Evolutionary conservation across 2,113 vertebrate species (phyloP).

Genomic region (Motacilla tschutschensis): DNA sequence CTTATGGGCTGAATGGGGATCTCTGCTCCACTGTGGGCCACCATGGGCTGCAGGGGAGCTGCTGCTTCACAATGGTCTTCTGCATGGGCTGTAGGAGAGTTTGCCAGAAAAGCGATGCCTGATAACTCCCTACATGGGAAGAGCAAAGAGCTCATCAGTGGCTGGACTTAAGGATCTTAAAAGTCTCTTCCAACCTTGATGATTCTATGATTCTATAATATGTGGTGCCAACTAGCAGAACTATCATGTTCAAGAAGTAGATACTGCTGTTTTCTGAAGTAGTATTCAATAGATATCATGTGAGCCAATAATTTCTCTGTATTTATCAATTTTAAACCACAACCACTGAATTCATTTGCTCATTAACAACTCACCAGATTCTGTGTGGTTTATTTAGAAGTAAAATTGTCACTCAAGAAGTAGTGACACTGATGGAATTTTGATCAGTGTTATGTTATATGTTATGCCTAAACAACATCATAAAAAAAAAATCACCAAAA

Average conservation of each 20-base stretch:
- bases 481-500: neutral
- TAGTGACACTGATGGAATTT: neutral
- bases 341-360: neutral
- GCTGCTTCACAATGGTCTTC: neutral
- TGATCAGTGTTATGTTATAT: neutral
- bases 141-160: neutral
- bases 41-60: neutral
- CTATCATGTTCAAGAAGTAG: neutral
- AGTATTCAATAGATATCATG: neutral
- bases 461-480: neutral
- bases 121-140: neutral
- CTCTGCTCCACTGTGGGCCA: neutral
- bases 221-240: neutral
- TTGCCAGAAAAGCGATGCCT: neutral
- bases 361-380: neutral
- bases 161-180: too few relatives aligned
- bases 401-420: neutral
- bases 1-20: neutral
- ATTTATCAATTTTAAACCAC: neutral
- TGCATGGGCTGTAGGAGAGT: neutral
- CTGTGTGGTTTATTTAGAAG: neutral
- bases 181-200: neutral
- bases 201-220: neutral
- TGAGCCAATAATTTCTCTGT: neutral
- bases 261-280: neutral